Conservation (phyloP, 2,113 vertebrate species). For the Lampris incognitus region DNA sequence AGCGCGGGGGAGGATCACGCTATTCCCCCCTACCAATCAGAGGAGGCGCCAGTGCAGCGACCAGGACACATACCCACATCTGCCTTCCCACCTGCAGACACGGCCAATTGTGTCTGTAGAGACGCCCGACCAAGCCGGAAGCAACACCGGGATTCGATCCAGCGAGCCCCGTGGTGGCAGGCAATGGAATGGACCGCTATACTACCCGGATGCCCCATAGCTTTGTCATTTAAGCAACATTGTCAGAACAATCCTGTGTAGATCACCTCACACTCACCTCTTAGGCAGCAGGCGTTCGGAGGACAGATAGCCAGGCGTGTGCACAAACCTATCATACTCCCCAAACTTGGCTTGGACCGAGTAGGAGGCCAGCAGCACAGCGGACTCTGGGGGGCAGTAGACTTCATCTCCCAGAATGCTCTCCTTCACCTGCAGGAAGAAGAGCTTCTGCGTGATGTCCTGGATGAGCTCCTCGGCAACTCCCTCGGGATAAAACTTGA, state of each 20-base stretch:
- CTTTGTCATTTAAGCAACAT: not conserved
- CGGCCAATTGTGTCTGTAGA: too few species aligned
- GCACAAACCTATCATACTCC: slow-evolving; percentile 84
- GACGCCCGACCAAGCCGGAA: too few species aligned
- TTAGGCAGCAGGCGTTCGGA: slow-evolving; percentile 90
- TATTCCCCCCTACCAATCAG: too few species aligned
- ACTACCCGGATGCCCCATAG: too few species aligned
- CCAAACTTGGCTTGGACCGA: slow-evolving; percentile 94
- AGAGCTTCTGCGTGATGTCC: slow-evolving; percentile 94
- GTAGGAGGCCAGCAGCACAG: slow-evolving; percentile 95
- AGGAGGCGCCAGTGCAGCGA: too few species aligned
- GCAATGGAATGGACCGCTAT: too few species aligned
- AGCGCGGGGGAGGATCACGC: too few species aligned
- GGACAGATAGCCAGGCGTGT: slow-evolving; percentile 88
- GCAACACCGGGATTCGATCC: too few species aligned
- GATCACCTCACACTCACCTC: slow-evolving; percentile 80
- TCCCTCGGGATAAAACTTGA: slow-evolving; percentile 95
- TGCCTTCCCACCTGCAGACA: too few species aligned
- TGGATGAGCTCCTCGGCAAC: slow-evolving; percentile 95
- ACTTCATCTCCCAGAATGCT: slow-evolving; percentile 89
- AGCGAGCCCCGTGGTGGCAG: too few species aligned
- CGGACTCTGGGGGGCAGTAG: slow-evolving; percentile 95
- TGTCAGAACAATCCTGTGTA: not conserved
- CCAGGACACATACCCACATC: too few species aligned
- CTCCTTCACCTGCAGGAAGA: slow-evolving; percentile 97